A percentile compares a stretch with the other conserved stretches of the same genome.
Conservation (phyloP, 2,113 vertebrate genomes). For the Garra rufa region DNA sequence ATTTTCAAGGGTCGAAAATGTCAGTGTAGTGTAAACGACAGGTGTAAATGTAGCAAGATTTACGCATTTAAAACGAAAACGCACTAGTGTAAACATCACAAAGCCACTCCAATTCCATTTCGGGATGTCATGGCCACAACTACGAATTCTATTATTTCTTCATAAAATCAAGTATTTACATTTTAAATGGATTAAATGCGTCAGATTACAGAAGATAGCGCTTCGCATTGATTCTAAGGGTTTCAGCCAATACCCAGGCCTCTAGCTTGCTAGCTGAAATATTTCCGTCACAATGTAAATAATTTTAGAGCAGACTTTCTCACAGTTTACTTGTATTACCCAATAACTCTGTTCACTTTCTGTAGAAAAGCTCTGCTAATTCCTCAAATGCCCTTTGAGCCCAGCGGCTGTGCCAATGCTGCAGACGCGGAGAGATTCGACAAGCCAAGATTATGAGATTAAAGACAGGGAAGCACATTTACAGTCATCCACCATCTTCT, state of each 20-base stretch:
- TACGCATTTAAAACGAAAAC: neutral
- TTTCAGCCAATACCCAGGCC: neutral
- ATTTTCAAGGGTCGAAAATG: too few relatives aligned
- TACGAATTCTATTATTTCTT: too few relatives aligned
- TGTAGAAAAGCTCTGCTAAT: conserved; percentile 36
- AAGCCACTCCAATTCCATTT: neutral
- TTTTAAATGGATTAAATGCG: neutral
- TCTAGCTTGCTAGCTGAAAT: neutral
- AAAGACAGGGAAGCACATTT: conserved; percentile 25
- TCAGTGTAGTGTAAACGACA: too few relatives aligned
- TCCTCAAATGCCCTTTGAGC: conserved; percentile 46
- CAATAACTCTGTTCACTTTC: conserved; percentile 12
- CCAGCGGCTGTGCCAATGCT: neutral
- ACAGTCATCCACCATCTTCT: conserved; percentile 30
- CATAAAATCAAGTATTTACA: neutral
- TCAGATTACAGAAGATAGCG: neutral
- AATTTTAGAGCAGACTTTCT: conserved; percentile 5
- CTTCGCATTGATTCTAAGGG: neutral
- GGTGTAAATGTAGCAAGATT: too few relatives aligned
- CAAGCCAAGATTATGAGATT: conserved; percentile 43
- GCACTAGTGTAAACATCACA: too few relatives aligned
- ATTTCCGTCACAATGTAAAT: neutral
- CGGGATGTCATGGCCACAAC: neutral
- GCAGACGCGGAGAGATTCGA: conserved; percentile 10
- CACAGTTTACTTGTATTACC: neutral